Percentiles rank a stretch among this genome's conserved stretches.
These are phyloP conservation scores for Phataginus tetradactyla DNA, from an alignment of 2,797 vertebrate species.

Conservation along the genomic window DNA sequence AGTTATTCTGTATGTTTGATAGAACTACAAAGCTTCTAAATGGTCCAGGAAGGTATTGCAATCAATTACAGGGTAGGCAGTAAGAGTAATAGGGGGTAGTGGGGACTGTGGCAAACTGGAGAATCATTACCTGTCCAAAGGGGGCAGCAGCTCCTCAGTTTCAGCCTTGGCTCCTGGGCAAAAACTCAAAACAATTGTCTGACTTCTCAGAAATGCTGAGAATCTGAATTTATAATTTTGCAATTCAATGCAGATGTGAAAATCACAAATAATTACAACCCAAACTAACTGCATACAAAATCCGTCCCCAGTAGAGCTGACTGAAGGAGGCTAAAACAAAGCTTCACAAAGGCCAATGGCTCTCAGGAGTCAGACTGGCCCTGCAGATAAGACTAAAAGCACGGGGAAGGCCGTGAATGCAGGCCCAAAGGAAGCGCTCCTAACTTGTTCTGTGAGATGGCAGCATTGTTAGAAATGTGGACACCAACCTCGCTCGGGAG, in stretches of 20 bases:
- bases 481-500: background rate
- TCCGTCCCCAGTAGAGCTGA: background rate
- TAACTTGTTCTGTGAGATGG: accelerated
- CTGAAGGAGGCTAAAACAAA: background rate
- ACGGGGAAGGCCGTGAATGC: background rate
- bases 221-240: background rate
- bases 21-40: background rate
- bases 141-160: background rate
- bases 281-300: background rate
- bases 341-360: background rate
- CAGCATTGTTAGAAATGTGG: background rate
- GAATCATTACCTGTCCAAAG: background rate
- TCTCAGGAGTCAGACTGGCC: background rate
- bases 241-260: background rate
- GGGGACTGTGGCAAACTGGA: background rate
- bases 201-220: background rate
- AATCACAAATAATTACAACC: background rate
- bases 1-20: background rate
- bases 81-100: background rate
- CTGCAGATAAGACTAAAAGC: background rate
- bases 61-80: background rate
- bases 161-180: background rate
- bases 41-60: background rate
- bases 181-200: background rate
- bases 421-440: background rate